These are phyloP conservation scores for Drosophila demipolita DNA, from an alignment of 2,888 invertebrate genomes.

Conservation along the genomic window DNA sequence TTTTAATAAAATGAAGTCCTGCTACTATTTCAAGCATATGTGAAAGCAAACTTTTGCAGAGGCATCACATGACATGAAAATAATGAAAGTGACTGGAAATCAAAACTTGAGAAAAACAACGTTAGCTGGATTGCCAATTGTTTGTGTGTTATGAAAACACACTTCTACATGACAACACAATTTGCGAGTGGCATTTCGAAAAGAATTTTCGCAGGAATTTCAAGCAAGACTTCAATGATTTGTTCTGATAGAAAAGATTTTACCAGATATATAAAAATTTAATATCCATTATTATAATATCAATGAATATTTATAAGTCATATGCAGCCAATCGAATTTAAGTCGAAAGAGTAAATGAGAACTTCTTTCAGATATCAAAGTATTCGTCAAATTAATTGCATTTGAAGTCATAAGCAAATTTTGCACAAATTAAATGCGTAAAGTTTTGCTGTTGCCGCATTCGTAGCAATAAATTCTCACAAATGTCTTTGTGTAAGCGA, in stretches of 20 bases:
- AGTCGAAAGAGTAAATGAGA: constrained; percentile 14
- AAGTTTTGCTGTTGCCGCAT: constrained; percentile 71
- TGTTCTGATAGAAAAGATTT: not conserved
- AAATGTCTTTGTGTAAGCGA: constrained; percentile 74
- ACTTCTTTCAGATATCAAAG: constrained; percentile 24
- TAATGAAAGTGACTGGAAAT: constrained; percentile 30
- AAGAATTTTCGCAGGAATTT: not conserved
- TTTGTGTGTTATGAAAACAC: constrained; percentile 4
- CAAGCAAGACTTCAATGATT: not conserved
- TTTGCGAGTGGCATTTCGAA: not conserved
- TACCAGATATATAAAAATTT: not conserved
- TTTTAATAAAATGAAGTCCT: constrained; percentile 75
- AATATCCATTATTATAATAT: not conserved
- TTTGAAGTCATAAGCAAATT: constrained; percentile 75
- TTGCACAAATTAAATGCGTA: constrained; percentile 73
- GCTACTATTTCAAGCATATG: constrained; percentile 66
- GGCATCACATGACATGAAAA: constrained; percentile 57
- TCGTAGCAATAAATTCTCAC: constrained; percentile 67
- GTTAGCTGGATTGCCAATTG: constrained; percentile 7
- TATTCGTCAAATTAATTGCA: constrained; percentile 75
- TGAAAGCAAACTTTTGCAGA: constrained; percentile 35
- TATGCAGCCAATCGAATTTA: not conserved
- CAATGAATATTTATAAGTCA: not conserved
- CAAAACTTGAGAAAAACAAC: constrained; percentile 28
- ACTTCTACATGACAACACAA: constrained; percentile 28